Conservation (phyloP, 2,888 invertebrate genomes). For the Cynaeus angustus region DNA sequence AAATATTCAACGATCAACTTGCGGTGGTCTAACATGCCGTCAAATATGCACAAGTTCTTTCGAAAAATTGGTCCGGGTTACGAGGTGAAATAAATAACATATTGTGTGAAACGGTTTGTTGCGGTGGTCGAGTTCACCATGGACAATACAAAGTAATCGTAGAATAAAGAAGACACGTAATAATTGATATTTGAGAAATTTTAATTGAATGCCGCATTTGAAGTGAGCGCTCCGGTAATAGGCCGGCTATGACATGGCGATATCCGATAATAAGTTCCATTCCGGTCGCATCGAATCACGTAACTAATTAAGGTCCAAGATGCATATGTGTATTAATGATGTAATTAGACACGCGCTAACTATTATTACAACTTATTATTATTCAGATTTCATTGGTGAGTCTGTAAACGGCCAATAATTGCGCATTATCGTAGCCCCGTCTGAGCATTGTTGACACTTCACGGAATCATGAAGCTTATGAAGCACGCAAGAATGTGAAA, state of each 20-base stretch:
- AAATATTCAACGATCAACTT: too few relatives aligned
- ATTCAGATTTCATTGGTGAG: slow-evolving; percentile 44
- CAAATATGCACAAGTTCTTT: too few relatives aligned
- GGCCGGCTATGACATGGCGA: slow-evolving; percentile 61
- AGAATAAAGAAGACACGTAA: slow-evolving; percentile 44
- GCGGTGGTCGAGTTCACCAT: background rate
- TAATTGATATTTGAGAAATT: slow-evolving; percentile 60
- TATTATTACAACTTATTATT: slow-evolving; percentile 55
- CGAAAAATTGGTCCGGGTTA: too few relatives aligned
- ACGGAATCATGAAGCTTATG: slow-evolving; percentile 42
- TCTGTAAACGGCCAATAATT: slow-evolving; percentile 39
- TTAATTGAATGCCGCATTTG: slow-evolving; percentile 59
- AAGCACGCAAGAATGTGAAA: slow-evolving; percentile 45
- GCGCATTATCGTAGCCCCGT: slow-evolving; percentile 34
- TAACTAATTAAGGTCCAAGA: slow-evolving; percentile 64
- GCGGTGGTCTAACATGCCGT: too few relatives aligned
- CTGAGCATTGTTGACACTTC: slow-evolving; percentile 46
- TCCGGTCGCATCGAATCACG: slow-evolving; percentile 64
- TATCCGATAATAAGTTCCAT: slow-evolving; percentile 62
- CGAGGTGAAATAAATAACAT: too few relatives aligned
- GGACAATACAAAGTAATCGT: slow-evolving; percentile 39
- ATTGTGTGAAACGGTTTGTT: too few relatives aligned
- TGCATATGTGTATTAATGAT: slow-evolving; percentile 61
- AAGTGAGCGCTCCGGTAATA: slow-evolving; percentile 54
- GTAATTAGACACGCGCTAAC: slow-evolving; percentile 64